Evolutionary conservation across 2,888 invertebrate species (phyloP).

Genomic region (Caenorhabditis panamensis): DNA sequence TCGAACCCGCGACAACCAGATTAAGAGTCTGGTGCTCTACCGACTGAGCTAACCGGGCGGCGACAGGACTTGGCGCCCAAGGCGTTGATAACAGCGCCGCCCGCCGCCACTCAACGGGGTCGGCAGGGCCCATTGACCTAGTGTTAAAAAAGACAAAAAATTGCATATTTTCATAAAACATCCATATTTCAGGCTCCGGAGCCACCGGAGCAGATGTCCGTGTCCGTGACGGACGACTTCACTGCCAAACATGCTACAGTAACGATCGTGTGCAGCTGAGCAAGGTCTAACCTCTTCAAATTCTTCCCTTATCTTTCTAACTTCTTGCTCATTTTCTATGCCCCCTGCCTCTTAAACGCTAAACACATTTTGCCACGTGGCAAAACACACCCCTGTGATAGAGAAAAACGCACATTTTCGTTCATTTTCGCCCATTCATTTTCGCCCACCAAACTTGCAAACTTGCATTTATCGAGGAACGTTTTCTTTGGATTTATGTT

Average conservation of each 20-base stretch:
- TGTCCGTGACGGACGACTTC: constrained; percentile 91
- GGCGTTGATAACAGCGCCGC: background rate
- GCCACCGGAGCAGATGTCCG: constrained; percentile 95
- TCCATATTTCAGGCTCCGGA: constrained; percentile 83
- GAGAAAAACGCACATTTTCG: background rate
- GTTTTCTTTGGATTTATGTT: too few relatives aligned
- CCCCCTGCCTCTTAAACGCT: constrained; percentile 6
- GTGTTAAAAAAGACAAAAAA: background rate
- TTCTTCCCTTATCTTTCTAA: background rate
- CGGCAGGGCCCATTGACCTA: too few relatives aligned
- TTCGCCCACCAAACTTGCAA: background rate
- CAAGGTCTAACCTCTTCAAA: constrained; percentile 44
- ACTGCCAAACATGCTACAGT: constrained; percentile 94
- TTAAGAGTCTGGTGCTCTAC: constrained; percentile 81
- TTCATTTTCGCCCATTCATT: too few relatives aligned
- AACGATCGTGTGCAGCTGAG: constrained; percentile 85
- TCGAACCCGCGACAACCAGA: constrained; percentile 80
- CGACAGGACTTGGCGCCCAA: background rate
- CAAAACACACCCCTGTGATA: constrained; percentile 20
- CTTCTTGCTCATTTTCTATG: constrained; percentile 36
- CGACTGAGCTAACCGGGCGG: constrained; percentile 80
- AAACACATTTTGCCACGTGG: constrained; percentile 19
- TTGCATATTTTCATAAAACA: background rate
- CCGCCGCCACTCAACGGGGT: background rate
- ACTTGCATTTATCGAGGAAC: background rate